phyloP scores from a whole-genome alignment of 2,888 invertebrate species.

The Calameuta idolon region DNA sequence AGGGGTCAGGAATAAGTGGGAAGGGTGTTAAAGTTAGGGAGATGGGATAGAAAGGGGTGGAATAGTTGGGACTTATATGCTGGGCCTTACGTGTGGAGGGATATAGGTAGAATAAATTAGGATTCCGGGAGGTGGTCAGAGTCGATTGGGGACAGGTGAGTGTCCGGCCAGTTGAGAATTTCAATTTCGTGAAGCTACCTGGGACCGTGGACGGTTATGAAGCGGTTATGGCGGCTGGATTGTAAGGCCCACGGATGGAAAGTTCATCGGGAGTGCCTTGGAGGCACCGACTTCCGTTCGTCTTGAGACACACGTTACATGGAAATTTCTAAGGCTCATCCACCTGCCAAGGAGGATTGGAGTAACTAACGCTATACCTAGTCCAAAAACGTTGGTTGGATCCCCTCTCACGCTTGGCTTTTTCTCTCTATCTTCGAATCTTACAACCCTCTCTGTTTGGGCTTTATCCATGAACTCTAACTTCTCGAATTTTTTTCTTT shows the following conservation, averaged over 20 bases:
- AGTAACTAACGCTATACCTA: slow-evolving; percentile 52
- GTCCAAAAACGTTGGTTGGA: neutral
- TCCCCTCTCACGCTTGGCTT: neutral
- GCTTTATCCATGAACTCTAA: slow-evolving; percentile 18
- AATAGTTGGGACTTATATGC: neutral
- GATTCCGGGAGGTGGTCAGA: neutral
- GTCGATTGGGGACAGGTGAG: neutral
- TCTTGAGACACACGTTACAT: neutral
- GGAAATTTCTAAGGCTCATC: slow-evolving; percentile 24
- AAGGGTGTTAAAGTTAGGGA: neutral
- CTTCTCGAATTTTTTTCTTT: slow-evolving; percentile 52
- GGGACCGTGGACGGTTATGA: neutral
- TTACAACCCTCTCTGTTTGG: neutral
- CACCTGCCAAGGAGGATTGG: slow-evolving; percentile 47
- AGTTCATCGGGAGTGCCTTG: neutral
- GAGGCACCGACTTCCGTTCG: neutral
- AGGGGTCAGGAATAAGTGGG: neutral
- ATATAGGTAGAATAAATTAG: neutral
- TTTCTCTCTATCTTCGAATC: neutral
- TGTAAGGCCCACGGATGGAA: neutral
- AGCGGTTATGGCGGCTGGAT: neutral
- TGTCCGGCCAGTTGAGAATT: neutral
- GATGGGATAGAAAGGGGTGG: neutral
- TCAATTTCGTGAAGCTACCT: neutral
- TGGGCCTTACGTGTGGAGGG: neutral